These are phyloP conservation scores for Caenorhabditis briggsae DNA, from an alignment of 1,140 invertebrate species.

Conservation along the genomic window DNA sequence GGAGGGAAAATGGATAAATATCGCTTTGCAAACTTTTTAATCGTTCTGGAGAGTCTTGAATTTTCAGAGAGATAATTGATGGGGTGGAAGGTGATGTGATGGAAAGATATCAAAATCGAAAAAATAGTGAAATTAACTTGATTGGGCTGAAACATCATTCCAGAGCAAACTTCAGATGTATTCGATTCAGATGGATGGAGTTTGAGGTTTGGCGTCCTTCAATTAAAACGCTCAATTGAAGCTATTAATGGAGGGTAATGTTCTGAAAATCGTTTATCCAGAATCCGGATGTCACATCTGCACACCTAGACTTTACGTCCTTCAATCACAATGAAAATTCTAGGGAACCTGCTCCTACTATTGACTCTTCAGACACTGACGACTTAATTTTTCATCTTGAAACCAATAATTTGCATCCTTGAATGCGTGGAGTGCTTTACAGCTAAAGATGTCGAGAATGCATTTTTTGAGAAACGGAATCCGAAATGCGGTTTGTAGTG, in stretches of 20 bases:
- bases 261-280: too few species aligned
- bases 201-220: too few species aligned
- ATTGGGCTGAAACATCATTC: neutral
- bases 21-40: neutral
- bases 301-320: too few species aligned
- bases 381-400: slow-evolving; percentile 1
- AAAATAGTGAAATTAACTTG: slow-evolving; percentile 22
- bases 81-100: neutral
- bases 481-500: too few species aligned
- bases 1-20: neutral
- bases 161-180: neutral
- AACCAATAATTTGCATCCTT: slow-evolving; percentile 9
- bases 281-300: too few species aligned
- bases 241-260: too few species aligned
- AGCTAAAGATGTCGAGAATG: too few species aligned
- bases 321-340: neutral
- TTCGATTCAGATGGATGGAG: too few species aligned
- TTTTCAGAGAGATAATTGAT: slow-evolving; percentile 19
- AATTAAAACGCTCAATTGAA: too few species aligned
- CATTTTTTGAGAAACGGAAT: too few species aligned
- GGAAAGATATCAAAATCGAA: slow-evolving; percentile 11
- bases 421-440: neutral
- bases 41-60: slow-evolving; percentile 6
- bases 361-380: neutral
- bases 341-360: neutral